A percentile compares a stretch with the other conserved stretches of the same genome.
These are phyloP conservation scores for Phalloptychus januarius DNA, from an alignment of 2,797 vertebrate genomes.

Conservation along the genomic window DNA sequence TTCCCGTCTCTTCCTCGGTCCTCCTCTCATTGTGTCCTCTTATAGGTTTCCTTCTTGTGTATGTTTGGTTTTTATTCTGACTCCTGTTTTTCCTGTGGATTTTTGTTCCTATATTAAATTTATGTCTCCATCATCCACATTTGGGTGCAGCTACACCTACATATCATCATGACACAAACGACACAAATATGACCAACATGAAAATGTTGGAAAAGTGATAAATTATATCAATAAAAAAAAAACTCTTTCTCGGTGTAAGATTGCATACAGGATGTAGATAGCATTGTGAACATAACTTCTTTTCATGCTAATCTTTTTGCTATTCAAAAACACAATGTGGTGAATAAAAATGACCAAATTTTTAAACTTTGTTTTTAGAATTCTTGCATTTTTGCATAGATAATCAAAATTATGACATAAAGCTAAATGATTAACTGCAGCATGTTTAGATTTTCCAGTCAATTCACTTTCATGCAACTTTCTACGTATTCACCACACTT, in stretches of 20 bases:
- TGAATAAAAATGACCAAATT: background rate
- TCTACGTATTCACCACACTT: slow-evolving; percentile 13
- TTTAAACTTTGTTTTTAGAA: background rate
- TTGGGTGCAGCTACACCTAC: no score
- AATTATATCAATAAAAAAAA: background rate
- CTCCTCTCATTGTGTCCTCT: no score
- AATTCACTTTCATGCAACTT: slow-evolving; percentile 7
- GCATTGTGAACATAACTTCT: background rate
- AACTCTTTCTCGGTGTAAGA: background rate
- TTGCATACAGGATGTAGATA: background rate
- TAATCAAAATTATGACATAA: background rate
- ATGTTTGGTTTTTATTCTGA: no score
- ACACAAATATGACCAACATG: background rate
- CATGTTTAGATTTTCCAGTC: slow-evolving; percentile 6
- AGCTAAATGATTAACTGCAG: background rate
- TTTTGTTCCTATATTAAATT: no score
- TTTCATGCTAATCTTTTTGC: background rate
- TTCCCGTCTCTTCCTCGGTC: no score
- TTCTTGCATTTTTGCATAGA: background rate
- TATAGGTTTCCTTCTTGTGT: no score
- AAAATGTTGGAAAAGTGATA: background rate
- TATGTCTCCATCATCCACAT: no score
- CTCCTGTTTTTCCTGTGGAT: no score
- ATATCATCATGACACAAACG: no score
- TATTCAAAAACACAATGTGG: background rate